Evolutionary conservation across 2,797 vertebrate species (phyloP), one percentile per base, ranked within the genome.

Genomic region (Orestias chungarensis): DNA sequence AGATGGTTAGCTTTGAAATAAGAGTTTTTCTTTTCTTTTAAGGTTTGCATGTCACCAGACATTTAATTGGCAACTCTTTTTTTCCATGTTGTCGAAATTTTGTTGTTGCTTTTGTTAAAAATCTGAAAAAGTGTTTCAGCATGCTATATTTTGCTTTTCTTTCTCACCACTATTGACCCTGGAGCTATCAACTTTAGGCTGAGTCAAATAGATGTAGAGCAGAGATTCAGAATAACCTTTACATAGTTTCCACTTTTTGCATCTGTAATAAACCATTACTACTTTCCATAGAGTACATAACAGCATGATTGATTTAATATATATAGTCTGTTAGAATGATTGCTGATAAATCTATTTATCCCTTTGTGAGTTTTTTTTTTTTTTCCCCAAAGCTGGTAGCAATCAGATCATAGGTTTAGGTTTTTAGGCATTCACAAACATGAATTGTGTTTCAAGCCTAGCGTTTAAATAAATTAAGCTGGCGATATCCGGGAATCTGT

Each of bases 401-500:
- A 64, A 64, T 64, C 38, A 25, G 59, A 64, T 42, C 23, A 64
- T 23, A 42, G 38, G 3, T 23, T 20, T 11, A 31, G 31, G 35
- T 25, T 64, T 11, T 17, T 64, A 64, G 25, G 59, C 12, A 62
- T 6, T 42, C 12, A 40, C 59, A 42, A 64, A 64, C 59, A 64
- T 7, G 6, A 3, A 11, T 42, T 62, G 35, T 15, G 40, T 62
- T 40, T 40, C 7, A 23, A 1, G n/a, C 35, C n/a, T 15, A 12
- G 59, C 23, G 6, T n/a, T 4, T 54, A 27, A 62, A 23, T 40
- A 61, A 38, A 61, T 61, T 61, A 20, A 40, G 59, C 35, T 62
- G 59, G 59, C 25, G 23, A 25, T 38, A 62, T 62, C 59, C n/a
- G 23, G 23, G n/a, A 23, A 42, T 62, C 59, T 62, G 35, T 62